Evolutionary conservation across 1,140 invertebrate species (phyloP).

Genomic region (Drosophila nasuta): DNA sequence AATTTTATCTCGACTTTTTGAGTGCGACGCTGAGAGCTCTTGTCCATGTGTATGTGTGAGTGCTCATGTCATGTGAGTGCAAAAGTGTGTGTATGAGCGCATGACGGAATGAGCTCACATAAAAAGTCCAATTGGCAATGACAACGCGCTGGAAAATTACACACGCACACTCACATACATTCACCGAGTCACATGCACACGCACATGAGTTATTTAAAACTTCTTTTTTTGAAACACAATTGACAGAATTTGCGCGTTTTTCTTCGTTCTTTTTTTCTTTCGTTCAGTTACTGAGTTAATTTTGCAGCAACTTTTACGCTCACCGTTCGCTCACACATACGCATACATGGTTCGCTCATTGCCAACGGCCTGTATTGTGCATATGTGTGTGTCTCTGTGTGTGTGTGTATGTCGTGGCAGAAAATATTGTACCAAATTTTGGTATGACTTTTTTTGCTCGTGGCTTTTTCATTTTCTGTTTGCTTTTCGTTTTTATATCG

Average conservation of each 20-base stretch:
- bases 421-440: conserved; percentile 62
- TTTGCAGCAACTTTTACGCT: conserved; percentile 32
- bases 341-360: conserved; percentile 48
- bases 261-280: conserved; percentile 3
- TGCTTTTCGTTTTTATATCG: conserved; percentile 21
- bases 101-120: conserved; percentile 64
- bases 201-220: conserved; percentile 51
- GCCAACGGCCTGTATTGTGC: conserved; percentile 31
- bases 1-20: conserved; percentile 48
- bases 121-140: conserved; percentile 71
- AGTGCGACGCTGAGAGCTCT: conserved; percentile 40
- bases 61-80: conserved; percentile 58
- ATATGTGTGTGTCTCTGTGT: conserved; percentile 35
- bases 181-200: conserved; percentile 60
- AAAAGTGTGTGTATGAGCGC: conserved; percentile 50
- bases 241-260: conserved; percentile 36
- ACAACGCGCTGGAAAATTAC: conserved; percentile 69
- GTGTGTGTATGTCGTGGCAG: conserved; percentile 73
- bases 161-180: conserved; percentile 52
- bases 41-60: conserved; percentile 34
- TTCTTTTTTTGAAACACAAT: conserved; percentile 41
- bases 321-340: conserved; percentile 29
- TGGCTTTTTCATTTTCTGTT: conserved; percentile 24
- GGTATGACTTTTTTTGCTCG: conserved; percentile 24
- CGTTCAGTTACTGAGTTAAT: conserved; percentile 27